These are phyloP conservation scores for Gryllus bimaculatus DNA, from an alignment of 1,140 invertebrate species.

Conservation along the genomic window DNA sequence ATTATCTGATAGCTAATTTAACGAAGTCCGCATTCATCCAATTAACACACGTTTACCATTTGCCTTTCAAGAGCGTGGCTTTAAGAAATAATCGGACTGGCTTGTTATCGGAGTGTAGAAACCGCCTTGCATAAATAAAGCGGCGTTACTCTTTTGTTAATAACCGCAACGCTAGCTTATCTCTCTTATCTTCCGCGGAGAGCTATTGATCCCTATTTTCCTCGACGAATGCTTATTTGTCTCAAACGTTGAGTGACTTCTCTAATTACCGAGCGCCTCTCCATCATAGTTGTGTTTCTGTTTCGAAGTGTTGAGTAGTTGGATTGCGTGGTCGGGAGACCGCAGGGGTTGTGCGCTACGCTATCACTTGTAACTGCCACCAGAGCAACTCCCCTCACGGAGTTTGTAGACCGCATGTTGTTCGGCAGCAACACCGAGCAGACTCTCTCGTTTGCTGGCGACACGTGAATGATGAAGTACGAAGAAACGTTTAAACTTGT, in stretches of 20 bases:
- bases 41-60: no score
- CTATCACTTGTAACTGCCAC: neutral
- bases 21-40: no score
- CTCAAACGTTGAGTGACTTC: neutral
- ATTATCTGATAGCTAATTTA: no score
- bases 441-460: neutral
- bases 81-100: no score
- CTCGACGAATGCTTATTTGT: neutral
- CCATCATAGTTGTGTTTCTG: slow-evolving; percentile 4
- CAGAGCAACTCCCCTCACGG: neutral
- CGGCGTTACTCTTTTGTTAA: neutral
- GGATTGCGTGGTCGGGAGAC: neutral
- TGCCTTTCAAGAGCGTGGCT: no score
- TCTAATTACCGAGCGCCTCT: neutral
- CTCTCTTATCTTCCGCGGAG: neutral
- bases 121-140: no score
- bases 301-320: slow-evolving; percentile 1
- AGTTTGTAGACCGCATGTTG: neutral
- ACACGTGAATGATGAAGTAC: neutral
- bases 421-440: neutral
- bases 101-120: no score
- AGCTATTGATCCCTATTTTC: neutral
- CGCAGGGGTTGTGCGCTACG: neutral
- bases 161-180: neutral
- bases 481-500: neutral